These are phyloP conservation scores for Hypomecis atomaria DNA, from an alignment of 2,888 invertebrate genomes.

Conservation along the genomic window DNA sequence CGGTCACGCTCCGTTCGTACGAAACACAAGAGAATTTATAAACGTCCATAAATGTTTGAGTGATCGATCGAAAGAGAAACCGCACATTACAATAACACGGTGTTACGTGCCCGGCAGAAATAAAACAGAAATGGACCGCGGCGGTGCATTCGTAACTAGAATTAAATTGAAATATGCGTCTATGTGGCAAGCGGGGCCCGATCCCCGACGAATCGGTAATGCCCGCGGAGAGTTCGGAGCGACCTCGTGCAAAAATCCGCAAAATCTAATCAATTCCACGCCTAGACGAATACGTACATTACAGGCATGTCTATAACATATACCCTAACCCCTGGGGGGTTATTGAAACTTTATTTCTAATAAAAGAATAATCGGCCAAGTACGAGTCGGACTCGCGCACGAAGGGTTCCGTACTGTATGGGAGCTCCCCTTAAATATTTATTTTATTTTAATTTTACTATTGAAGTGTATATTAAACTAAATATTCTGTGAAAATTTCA, in stretches of 20 bases:
- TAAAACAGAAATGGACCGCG: conserved; percentile 29
- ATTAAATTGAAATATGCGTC: conserved; percentile 34
- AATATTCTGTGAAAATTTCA: no score
- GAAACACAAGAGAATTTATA: conserved; percentile 44
- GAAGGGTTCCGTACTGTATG: no score
- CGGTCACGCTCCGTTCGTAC: conserved; percentile 52
- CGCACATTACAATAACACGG: conserved; percentile 51
- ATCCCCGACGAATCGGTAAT: conserved; percentile 31
- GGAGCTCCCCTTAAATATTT: no score
- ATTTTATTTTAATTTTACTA: no score
- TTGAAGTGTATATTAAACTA: no score
- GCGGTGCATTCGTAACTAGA: conserved; percentile 34
- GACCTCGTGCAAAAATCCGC: conserved; percentile 17
- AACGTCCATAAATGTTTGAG: conserved; percentile 51
- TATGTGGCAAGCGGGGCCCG: conserved; percentile 23
- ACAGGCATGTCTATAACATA: not conserved
- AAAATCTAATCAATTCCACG: conserved; percentile 18
- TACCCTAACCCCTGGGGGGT: not conserved
- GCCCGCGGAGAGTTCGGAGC: conserved; percentile 8
- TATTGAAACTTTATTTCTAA: no score
- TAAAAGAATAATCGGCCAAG: no score
- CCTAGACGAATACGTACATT: not conserved
- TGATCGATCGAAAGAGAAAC: conserved; percentile 64
- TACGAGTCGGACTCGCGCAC: no score
- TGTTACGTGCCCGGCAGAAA: conserved; percentile 39